Conservation (phyloP, 2,113 vertebrate species). For the Sapayoa aenigma region DNA sequence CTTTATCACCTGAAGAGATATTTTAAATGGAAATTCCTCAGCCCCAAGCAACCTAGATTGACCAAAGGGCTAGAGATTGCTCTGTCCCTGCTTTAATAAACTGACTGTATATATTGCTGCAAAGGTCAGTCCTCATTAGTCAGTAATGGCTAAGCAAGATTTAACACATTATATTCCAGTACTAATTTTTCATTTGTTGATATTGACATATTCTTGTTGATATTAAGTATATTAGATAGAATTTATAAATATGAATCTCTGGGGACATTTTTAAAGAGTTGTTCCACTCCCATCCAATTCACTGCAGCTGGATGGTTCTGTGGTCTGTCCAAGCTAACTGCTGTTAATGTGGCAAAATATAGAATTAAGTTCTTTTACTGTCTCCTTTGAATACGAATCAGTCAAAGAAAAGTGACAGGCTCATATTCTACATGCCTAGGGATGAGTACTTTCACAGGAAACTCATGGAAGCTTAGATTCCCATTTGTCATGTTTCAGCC, state of each 20-base stretch:
- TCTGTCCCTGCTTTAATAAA: slow-evolving; percentile 68
- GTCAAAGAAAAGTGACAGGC: neutral
- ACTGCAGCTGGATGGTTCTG: neutral
- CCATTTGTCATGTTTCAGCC: neutral
- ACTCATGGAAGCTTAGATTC: neutral
- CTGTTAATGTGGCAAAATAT: neutral
- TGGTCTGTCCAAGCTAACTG: neutral
- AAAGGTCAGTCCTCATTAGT: slow-evolving; percentile 70
- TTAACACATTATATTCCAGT: slow-evolving; percentile 42
- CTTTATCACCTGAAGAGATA: slow-evolving; percentile 74
- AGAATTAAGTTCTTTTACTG: neutral
- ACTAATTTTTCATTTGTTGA: slow-evolving; percentile 19
- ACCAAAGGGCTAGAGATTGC: slow-evolving; percentile 63
- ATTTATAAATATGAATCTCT: neutral
- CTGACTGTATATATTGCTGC: slow-evolving; percentile 49
- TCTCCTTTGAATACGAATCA: neutral
- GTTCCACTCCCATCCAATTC: neutral
- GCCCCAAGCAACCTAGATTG: slow-evolving; percentile 73
- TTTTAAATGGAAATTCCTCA: slow-evolving; percentile 76
- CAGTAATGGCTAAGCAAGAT: neutral
- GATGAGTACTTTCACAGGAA: neutral
- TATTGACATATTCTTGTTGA: neutral
- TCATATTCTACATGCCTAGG: neutral
- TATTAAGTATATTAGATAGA: neutral
- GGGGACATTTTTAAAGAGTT: neutral